These are phyloP conservation scores for Stenichneumon culpator DNA, from an alignment of 2,888 invertebrate genomes.

Conservation along the genomic window DNA sequence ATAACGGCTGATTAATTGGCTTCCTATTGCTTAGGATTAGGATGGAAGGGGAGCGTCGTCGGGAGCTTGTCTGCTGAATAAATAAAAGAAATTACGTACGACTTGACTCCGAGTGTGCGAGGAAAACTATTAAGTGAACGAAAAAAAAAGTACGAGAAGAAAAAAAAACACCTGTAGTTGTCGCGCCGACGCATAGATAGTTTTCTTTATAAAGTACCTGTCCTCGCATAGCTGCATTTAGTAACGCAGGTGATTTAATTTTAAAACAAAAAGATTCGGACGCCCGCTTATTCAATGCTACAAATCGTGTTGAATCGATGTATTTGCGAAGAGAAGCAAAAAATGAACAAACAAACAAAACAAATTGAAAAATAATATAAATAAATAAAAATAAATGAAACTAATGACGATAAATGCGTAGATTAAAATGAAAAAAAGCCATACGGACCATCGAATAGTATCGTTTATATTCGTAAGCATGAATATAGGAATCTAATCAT, in stretches of 20 bases:
- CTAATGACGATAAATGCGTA: conserved; percentile 20
- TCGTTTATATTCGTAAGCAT: conserved; percentile 32
- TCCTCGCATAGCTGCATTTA: conserved; percentile 60
- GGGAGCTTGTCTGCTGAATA: conserved; percentile 11
- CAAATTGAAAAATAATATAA: conserved; percentile 28
- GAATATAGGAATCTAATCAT: conserved; percentile 13
- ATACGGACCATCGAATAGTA: conserved; percentile 41
- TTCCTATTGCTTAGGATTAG: conserved; percentile 60
- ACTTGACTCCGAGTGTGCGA: background rate
- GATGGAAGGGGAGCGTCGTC: conserved; percentile 16
- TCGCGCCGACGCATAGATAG: conserved; percentile 62
- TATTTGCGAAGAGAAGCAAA: conserved; percentile 36
- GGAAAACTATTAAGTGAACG: conserved; percentile 13
- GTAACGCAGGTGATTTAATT: conserved; percentile 24
- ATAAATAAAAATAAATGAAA: conserved; percentile 34
- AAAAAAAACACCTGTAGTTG: conserved; percentile 46
- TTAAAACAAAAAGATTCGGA: conserved; percentile 28
- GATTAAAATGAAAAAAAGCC: conserved; percentile 14
- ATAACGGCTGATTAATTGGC: conserved; percentile 60
- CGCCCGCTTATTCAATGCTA: conserved; percentile 33
- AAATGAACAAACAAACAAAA: conserved; percentile 21
- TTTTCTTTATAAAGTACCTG: conserved; percentile 66
- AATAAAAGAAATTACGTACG: background rate
- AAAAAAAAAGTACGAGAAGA: background rate
- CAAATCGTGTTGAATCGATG: conserved; percentile 55